phyloP scores from a whole-genome alignment of 2,888 invertebrate genomes.

The Lomographa bimaculata region DNA sequence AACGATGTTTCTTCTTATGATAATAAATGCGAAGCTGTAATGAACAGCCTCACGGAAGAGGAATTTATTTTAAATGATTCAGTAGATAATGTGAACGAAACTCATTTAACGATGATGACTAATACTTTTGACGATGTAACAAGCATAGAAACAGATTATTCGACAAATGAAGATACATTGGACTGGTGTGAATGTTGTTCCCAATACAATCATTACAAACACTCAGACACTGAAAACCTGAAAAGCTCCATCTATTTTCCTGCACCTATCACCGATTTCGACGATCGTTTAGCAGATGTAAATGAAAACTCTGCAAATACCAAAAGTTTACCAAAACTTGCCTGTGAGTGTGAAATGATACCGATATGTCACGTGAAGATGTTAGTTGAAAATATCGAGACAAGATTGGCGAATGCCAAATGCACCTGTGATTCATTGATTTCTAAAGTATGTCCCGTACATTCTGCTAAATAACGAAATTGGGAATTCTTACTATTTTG shows the following conservation, averaged over 20 bases:
- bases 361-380: slow-evolving; percentile 76
- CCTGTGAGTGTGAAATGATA: slow-evolving; percentile 63
- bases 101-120: slow-evolving; percentile 33
- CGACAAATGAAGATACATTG: slow-evolving; percentile 30
- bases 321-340: slow-evolving; percentile 26
- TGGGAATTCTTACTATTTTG: slow-evolving; percentile 6
- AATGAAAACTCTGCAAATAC: slow-evolving; percentile 21
- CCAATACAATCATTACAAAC: slow-evolving; percentile 25
- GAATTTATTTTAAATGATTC: slow-evolving; percentile 47
- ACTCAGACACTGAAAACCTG: slow-evolving; percentile 33
- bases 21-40: slow-evolving; percentile 35
- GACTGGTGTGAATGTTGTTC: slow-evolving; percentile 41
- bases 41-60: slow-evolving; percentile 31
- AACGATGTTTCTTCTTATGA: slow-evolving; percentile 12
- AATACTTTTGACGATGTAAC: slow-evolving; percentile 40
- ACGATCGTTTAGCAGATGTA: slow-evolving; percentile 27
- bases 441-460: slow-evolving; percentile 63
- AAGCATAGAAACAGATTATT: slow-evolving; percentile 33
- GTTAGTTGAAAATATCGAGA: slow-evolving; percentile 69
- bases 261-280: slow-evolving; percentile 27
- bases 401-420: slow-evolving; percentile 53
- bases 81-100: slow-evolving; percentile 29
- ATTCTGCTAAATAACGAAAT: slow-evolving; percentile 38
- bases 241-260: slow-evolving; percentile 46
- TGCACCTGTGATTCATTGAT: slow-evolving; percentile 68